Conservation (phyloP, 2,113 vertebrate species). For the Delphinapterus leucas region DNA sequence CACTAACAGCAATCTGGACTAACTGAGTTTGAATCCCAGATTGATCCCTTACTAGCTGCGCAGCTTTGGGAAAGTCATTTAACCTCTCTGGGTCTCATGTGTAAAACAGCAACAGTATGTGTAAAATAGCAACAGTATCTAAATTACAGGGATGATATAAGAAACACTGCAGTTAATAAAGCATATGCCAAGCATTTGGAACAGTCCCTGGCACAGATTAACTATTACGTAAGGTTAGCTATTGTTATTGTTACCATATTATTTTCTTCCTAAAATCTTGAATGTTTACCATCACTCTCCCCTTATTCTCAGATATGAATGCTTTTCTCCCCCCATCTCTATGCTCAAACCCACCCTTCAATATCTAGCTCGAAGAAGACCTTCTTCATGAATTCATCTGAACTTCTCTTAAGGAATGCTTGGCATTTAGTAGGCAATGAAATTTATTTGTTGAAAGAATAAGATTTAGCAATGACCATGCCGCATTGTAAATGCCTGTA, state of each 20-base stretch:
- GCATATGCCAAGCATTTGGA: background rate
- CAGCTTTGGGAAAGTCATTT: background rate
- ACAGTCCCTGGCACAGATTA: background rate
- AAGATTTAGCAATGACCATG: background rate
- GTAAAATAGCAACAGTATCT: background rate
- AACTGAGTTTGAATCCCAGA: background rate
- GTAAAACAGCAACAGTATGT: background rate
- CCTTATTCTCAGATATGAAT: background rate
- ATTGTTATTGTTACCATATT: background rate
- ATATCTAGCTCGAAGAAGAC: background rate
- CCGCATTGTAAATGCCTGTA: background rate
- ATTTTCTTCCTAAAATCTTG: background rate
- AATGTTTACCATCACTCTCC: background rate
- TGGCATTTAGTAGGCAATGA: background rate
- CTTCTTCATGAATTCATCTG: background rate
- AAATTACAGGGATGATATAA: background rate
- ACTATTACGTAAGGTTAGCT: background rate
- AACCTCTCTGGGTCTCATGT: background rate
- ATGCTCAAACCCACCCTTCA: background rate
- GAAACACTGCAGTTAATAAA: background rate
- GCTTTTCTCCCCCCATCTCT: background rate
- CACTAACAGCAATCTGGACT: background rate
- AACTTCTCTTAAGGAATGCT: background rate
- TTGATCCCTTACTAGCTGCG: background rate
- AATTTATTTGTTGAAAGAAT: constrained; percentile 2